A percentile compares a stretch with the other conserved stretches of the same genome.
phyloP scores from a whole-genome alignment of 2,797 vertebrate species.

The Amblyopsis hoosieri region DNA sequence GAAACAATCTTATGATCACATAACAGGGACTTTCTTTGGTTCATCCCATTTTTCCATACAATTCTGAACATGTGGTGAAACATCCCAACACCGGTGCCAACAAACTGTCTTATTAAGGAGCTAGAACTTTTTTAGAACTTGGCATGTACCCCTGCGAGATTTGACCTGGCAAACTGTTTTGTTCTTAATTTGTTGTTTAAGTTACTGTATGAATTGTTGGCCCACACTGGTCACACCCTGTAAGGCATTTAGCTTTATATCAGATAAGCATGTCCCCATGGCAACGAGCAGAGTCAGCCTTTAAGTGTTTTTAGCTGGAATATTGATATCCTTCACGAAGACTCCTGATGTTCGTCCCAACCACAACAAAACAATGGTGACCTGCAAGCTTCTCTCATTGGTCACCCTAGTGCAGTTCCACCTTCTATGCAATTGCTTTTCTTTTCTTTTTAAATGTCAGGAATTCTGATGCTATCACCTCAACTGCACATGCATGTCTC shows the following conservation, averaged over 20 bases:
- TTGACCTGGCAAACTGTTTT: slow-evolving; percentile 17
- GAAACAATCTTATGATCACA: slow-evolving; percentile 6
- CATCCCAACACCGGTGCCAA: not conserved
- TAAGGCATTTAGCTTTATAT: slow-evolving; percentile 34
- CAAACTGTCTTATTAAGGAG: slow-evolving; percentile 19
- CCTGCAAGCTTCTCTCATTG: slow-evolving; percentile 8
- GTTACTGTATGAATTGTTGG: slow-evolving; percentile 13
- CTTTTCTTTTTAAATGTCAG: slow-evolving; percentile 44
- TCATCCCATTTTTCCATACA: not conserved
- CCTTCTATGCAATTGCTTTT: not conserved
- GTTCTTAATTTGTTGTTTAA: slow-evolving; percentile 1
- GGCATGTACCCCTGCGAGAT: slow-evolving; percentile 7
- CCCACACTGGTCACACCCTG: slow-evolving; percentile 27
- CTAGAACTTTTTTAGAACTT: slow-evolving; percentile 16
- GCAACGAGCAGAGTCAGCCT: slow-evolving; percentile 12
- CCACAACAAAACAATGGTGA: slow-evolving; percentile 9
- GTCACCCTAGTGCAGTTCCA: slow-evolving; percentile 27
- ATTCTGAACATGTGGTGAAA: slow-evolving; percentile 3
- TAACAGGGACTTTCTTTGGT: not conserved
- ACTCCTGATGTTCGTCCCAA: slow-evolving; percentile 17
- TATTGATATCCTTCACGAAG: not conserved
- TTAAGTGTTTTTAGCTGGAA: slow-evolving; percentile 26
- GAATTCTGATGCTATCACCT: slow-evolving; percentile 75
- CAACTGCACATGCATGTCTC: slow-evolving; percentile 73
- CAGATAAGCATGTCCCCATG: slow-evolving; percentile 40